Conservation (phyloP, 53 echinoderm and acorn worm species). For the Astropecten irregularis region DNA sequence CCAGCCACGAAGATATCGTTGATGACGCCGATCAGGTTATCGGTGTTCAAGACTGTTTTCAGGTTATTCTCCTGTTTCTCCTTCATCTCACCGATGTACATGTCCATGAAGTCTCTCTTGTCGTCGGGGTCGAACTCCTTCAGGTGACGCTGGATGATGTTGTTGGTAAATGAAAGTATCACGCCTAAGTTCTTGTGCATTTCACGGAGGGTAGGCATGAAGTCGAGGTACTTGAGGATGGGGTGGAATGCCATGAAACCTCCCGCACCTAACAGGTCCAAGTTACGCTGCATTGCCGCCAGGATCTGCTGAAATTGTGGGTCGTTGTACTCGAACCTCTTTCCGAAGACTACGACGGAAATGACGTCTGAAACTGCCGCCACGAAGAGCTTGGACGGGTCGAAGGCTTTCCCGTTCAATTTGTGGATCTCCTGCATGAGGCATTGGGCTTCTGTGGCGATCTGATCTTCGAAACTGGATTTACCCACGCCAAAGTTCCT, state of each 20-base stretch:
- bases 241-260: slow-evolving; percentile 54
- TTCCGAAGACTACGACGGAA: slow-evolving; percentile 61
- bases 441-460: slow-evolving; percentile 8
- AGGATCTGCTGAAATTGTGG: slow-evolving; percentile 44
- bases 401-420: slow-evolving; percentile 3
- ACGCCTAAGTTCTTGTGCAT: slow-evolving; percentile 31
- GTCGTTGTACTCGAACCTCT: slow-evolving; percentile 65
- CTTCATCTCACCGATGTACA: slow-evolving; percentile 50
- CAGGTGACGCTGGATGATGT: slow-evolving; percentile 39
- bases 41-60: slow-evolving; percentile 18
- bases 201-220: slow-evolving; percentile 23
- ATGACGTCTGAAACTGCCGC: slow-evolving; percentile 59
- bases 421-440: slow-evolving; percentile 28
- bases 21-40: slow-evolving; percentile 55
- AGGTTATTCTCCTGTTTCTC: slow-evolving; percentile 16
- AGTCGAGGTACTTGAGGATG: slow-evolving; percentile 35
- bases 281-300: slow-evolving; percentile 33
- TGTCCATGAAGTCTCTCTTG: slow-evolving; percentile 65
- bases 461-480: no score
- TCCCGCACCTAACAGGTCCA: slow-evolving; percentile 58
- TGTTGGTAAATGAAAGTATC: slow-evolving; percentile 37
- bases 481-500: slow-evolving; percentile 41
- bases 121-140: slow-evolving; percentile 44
- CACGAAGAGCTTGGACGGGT: slow-evolving; percentile 21
- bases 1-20: slow-evolving; percentile 69